Conservation (phyloP, 2,113 vertebrate species). For the Aspiorhynchus laticeps region DNA sequence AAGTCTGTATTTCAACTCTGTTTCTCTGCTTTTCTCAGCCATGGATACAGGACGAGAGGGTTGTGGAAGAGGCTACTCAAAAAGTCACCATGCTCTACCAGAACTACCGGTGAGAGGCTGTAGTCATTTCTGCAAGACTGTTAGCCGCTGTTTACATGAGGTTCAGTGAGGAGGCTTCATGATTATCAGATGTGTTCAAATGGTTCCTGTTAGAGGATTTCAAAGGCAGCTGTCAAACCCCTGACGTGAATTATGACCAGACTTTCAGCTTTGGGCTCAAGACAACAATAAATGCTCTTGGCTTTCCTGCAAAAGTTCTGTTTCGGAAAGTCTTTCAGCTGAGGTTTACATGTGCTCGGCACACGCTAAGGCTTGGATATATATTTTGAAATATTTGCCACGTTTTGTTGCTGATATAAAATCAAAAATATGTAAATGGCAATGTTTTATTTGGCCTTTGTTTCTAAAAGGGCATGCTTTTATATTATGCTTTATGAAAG, state of each 20-base stretch:
- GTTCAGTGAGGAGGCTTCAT: not conserved
- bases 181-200: not conserved
- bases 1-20: not conserved
- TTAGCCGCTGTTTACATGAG: not conserved
- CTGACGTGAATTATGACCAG: not conserved
- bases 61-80: constrained; percentile 93
- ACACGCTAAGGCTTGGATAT: not conserved
- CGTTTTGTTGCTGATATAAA: not conserved
- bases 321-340: not conserved
- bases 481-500: not conserved
- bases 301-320: not conserved
- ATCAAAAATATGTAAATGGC: not conserved
- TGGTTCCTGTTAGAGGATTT: constrained; percentile 23
- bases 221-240: not conserved
- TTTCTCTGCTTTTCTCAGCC: constrained; percentile 73
- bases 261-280: not conserved
- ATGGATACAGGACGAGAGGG: constrained; percentile 95
- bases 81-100: constrained; percentile 95
- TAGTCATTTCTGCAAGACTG: not conserved
- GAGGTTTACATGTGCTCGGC: not conserved
- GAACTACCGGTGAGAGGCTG: constrained; percentile 84
- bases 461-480: not conserved
- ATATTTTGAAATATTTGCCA: not conserved
- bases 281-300: not conserved
- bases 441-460: not conserved